Evolutionary conservation across 2,113 vertebrate species (phyloP).

Genomic region (Otolemur garnettii): DNA sequence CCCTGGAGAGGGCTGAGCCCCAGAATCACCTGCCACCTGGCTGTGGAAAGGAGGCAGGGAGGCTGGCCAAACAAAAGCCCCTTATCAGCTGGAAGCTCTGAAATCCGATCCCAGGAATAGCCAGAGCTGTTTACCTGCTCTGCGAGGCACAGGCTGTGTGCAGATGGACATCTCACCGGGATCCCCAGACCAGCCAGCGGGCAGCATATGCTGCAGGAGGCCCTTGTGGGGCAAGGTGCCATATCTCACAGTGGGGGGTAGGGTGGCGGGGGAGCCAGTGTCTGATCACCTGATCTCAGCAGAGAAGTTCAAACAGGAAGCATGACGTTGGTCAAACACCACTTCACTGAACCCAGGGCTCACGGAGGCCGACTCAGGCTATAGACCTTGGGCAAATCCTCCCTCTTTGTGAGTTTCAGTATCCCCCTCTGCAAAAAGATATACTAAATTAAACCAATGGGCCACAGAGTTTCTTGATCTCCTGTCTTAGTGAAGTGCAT

Average conservation of each 20-base stretch:
- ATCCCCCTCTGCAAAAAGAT: neutral
- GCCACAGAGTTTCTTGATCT: neutral
- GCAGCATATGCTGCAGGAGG: neutral
- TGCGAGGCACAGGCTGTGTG: neutral
- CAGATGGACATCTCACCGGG: slow-evolving; percentile 11
- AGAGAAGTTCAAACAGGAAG: slow-evolving; percentile 29
- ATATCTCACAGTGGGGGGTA: neutral
- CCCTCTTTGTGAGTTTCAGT: neutral
- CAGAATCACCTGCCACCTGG: slow-evolving; percentile 61
- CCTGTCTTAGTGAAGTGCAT: neutral
- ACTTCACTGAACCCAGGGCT: neutral
- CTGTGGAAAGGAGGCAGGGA: neutral
- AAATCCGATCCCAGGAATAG: slow-evolving; percentile 64
- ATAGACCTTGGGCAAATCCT: accelerated
- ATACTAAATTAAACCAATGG: neutral
- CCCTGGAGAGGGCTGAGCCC: neutral
- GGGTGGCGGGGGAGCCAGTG: neutral
- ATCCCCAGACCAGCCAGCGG: neutral
- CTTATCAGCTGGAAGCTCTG: slow-evolving; percentile 52
- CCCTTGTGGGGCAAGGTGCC: neutral
- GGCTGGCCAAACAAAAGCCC: slow-evolving; percentile 60
- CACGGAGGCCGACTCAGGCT: neutral
- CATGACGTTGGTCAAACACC: accelerated
- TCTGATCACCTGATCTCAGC: neutral
- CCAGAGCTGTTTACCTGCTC: slow-evolving; percentile 63